Base-by-base conservation (phyloP, 2,888 invertebrate species). In the Tachina lurida region DNA sequence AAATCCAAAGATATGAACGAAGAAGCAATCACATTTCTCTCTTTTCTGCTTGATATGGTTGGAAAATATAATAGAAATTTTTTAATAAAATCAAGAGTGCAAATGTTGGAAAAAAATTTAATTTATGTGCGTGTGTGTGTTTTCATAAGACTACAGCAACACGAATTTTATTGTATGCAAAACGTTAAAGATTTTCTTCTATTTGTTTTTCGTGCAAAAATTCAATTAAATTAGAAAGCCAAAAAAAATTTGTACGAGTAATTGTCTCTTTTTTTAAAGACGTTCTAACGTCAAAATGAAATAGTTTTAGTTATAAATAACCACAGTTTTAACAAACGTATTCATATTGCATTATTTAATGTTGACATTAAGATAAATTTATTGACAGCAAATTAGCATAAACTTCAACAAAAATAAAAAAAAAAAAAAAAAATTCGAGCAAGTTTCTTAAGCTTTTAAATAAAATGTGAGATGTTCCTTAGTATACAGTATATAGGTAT, bases 1-100 rank as follows among this genome's bases (percentile, higher is more conserved):
- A 80, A 86, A 79, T 86, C 86, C 86, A 86, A 86, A 71, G 73
- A 77, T 71, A 79, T 75, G 54, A 49, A 83, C 31, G 74, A 67
- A 56, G 74, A 67, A 56, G n/a, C n/a, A 52, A 52, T n/a, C 71
- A 49, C 68, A 80, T 65, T 54, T 47, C 3, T 63, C 3, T 63
- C 52, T 74, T 83, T 43, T 31, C 31, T 52, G 19, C 62, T 31
- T 49, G 31, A 41, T 68, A 31, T 19, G 60, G 49, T 56, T 62
- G 17, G 39, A 39, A 63, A 68, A 81, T 67, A 75, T 68, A 43
- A 73, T 76, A 60, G 77, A 77, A 76, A 22, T 54, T 62, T 67
- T 62, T 19, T 31, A 80, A 74, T 41, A 31, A 74, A 78, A 63
- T 74, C 41, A 85, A 77, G 58, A 85, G 84, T 81, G 76, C 68